A percentile compares a stretch with the other conserved stretches of the same genome.
These are phyloP conservation scores for Smutsia gigantea DNA, from an alignment of 2,797 vertebrate genomes.

Conservation along the genomic window DNA sequence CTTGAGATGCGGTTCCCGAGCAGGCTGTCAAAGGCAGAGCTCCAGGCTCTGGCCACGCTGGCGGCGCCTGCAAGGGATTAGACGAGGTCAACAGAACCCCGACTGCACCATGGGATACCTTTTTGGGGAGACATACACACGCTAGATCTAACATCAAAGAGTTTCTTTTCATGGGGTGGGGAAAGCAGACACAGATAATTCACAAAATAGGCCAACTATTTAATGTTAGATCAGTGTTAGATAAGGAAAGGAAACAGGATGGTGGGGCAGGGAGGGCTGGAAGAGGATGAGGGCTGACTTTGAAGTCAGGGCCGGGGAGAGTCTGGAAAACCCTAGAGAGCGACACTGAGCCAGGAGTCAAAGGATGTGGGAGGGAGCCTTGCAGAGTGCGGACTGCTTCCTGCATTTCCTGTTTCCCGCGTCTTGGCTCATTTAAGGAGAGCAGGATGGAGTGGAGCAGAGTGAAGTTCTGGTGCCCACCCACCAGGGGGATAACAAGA, in stretches of 20 bases:
- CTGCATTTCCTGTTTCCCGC: background rate
- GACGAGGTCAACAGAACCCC: background rate
- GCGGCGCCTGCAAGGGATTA: conserved; percentile 84
- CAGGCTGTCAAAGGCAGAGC: conserved; percentile 92
- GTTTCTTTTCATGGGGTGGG: background rate
- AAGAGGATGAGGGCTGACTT: too few relatives aligned
- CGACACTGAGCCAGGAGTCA: background rate
- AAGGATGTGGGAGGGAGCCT: too few relatives aligned
- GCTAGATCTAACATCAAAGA: background rate
- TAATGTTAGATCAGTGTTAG: background rate
- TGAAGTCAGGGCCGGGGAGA: too few relatives aligned
- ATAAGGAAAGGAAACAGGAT: background rate
- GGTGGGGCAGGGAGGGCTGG: background rate
- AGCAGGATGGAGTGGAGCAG: background rate
- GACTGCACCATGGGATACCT: background rate
- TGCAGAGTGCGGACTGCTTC: too few relatives aligned
- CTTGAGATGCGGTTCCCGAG: conserved; percentile 91
- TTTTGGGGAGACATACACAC: fast-evolving
- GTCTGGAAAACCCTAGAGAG: background rate
- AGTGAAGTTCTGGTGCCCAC: background rate
- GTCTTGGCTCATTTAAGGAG: background rate
- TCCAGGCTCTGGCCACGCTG: conserved; percentile 96
- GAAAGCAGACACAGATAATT: background rate
- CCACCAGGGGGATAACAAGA: fast-evolving
- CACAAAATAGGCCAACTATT: background rate